Evolutionary conservation across 1,140 invertebrate genomes (phyloP).

Genomic region (Periplaneta americana): DNA sequence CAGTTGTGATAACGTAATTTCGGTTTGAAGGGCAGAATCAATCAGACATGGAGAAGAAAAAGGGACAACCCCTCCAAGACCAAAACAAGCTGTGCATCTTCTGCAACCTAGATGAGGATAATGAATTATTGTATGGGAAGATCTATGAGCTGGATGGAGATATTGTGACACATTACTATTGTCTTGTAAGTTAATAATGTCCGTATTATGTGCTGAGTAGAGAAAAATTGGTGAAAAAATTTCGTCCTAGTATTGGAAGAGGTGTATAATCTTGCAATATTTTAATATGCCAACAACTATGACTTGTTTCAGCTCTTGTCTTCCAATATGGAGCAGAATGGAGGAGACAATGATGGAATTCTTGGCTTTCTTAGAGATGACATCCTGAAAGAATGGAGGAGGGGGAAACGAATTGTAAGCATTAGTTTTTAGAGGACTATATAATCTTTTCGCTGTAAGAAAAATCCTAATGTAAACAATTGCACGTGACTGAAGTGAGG

Average conservation of each 20-base stretch:
- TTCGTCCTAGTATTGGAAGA: too few species aligned
- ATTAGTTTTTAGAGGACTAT: too few species aligned
- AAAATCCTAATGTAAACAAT: too few species aligned
- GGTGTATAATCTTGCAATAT: neutral
- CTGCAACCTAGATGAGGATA: slow-evolving; percentile 38
- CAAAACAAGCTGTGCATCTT: slow-evolving; percentile 41
- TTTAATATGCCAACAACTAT: neutral
- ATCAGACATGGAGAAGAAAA: too few species aligned
- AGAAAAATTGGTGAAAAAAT: too few species aligned
- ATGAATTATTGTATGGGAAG: slow-evolving; percentile 47
- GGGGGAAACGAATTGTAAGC: slow-evolving; percentile 49
- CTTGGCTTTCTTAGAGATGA: slow-evolving; percentile 55
- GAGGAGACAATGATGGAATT: slow-evolving; percentile 52
- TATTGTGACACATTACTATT: slow-evolving; percentile 48
- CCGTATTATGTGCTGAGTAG: too few species aligned
- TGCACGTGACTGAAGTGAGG: too few species aligned
- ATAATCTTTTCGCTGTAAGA: too few species aligned
- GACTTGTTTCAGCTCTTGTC: slow-evolving; percentile 48
- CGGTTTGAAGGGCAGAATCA: too few species aligned
- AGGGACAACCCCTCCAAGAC: too few species aligned
- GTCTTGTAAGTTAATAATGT: slow-evolving; percentile 38
- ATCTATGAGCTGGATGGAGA: slow-evolving; percentile 37
- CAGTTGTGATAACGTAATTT: too few species aligned
- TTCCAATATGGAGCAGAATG: slow-evolving; percentile 53
- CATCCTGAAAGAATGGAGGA: slow-evolving; percentile 49